Percentiles rank a stretch among this genome's conserved stretches.
phyloP scores from a whole-genome alignment of 2,888 invertebrate species.

The Hypsopygia costalis region DNA sequence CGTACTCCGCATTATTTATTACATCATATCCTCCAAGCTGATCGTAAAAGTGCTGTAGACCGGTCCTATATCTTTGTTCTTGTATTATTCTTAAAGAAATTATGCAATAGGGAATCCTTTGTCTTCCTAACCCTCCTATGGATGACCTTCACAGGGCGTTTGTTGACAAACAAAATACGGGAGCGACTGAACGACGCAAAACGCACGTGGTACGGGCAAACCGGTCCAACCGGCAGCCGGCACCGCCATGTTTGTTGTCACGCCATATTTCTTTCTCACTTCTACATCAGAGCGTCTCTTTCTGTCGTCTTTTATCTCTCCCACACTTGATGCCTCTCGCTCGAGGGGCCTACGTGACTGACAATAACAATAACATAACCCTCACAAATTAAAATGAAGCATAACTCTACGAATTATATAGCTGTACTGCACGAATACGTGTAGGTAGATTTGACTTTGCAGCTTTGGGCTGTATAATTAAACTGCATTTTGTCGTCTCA shows the following conservation, averaged over 20 bases:
- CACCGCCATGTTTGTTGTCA: conserved; percentile 77
- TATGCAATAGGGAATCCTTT: conserved; percentile 57
- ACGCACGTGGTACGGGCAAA: conserved; percentile 70
- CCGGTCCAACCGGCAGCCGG: conserved; percentile 73
- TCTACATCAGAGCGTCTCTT: conserved; percentile 33
- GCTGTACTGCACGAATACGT: conserved; percentile 17
- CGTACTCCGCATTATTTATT: conserved; percentile 21
- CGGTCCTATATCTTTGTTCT: conserved; percentile 4
- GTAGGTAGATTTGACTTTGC: conserved; percentile 22
- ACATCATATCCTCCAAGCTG: conserved; percentile 11
- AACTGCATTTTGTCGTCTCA: conserved; percentile 25
- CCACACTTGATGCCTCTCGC: conserved; percentile 41
- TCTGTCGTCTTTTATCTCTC: conserved; percentile 30
- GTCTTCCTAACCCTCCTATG: conserved; percentile 57
- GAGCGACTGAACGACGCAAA: conserved; percentile 58
- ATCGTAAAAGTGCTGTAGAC: conserved; percentile 5
- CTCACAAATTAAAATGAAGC: conserved; percentile 38
- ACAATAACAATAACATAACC: conserved; percentile 71
- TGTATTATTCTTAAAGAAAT: conserved; percentile 18
- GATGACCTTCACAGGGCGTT: conserved; percentile 74
- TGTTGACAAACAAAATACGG: conserved; percentile 77
- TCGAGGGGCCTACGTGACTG: conserved; percentile 72
- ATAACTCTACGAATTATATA: conserved; percentile 29
- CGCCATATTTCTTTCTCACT: conserved; percentile 60
- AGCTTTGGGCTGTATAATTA: conserved; percentile 26